Evolutionary conservation across 1,140 invertebrate species (phyloP).

Genomic region (Lepidurus arcticus): DNA sequence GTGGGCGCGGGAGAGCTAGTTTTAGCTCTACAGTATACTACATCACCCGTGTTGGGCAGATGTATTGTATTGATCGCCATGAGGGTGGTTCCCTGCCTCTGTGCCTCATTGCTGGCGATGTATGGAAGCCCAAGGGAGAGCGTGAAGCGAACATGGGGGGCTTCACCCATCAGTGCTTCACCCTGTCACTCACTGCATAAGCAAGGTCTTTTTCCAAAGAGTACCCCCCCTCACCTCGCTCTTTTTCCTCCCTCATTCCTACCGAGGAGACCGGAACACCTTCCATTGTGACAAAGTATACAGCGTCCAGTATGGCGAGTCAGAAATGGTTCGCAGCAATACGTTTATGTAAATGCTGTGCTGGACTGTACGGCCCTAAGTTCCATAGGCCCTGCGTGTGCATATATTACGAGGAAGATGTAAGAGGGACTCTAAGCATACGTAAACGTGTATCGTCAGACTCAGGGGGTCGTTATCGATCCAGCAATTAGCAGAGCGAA

Average conservation of each 20-base stretch:
- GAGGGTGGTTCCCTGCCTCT: neutral
- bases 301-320: no score
- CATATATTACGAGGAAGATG: neutral
- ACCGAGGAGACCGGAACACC: neutral
- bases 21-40: neutral
- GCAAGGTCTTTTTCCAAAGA: neutral
- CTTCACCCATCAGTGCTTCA: neutral
- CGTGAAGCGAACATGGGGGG: neutral
- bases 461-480: no score
- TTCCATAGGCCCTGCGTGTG: neutral
- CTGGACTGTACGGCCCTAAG: neutral
- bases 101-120: slow-evolving; percentile 1
- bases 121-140: slow-evolving; percentile 1
- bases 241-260: neutral
- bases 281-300: neutral
- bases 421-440: neutral
- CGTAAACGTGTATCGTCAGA: no score
- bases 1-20: neutral
- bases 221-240: neutral
- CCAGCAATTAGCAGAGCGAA: no score
- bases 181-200: slow-evolving; percentile 2
- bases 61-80: slow-evolving; percentile 19
- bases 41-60: slow-evolving; percentile 11
- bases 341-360: neutral
- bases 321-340: neutral